These are phyloP conservation scores for Siniperca undulata DNA, from an alignment of 2,797 vertebrate genomes.

Conservation along the genomic window DNA sequence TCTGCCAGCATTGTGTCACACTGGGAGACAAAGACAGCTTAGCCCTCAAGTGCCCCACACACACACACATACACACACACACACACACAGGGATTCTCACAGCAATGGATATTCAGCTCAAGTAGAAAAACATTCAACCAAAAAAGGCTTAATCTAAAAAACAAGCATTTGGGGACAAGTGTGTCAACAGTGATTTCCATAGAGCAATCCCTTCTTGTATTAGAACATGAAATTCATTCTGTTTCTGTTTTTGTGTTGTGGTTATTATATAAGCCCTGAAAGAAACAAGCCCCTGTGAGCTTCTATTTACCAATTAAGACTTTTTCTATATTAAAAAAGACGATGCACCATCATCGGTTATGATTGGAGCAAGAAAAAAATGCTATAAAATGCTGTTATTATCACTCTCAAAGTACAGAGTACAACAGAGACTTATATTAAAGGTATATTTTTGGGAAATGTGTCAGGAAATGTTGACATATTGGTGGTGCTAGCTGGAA, in stretches of 20 bases:
- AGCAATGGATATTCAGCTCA: conserved; percentile 26
- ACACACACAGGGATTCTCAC: conserved; percentile 16
- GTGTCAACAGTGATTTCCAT: conserved; percentile 63
- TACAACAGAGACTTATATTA: conserved; percentile 12
- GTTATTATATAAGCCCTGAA: conserved; percentile 40
- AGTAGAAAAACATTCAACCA: conserved; percentile 42
- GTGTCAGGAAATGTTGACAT: neutral
- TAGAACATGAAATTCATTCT: conserved; percentile 44
- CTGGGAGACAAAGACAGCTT: conserved; percentile 39
- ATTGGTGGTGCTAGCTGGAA: neutral
- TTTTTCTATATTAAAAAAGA: conserved; percentile 23
- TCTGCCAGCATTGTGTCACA: conserved; percentile 41
- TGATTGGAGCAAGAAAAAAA: conserved; percentile 3
- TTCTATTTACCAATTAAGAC: conserved; percentile 33
- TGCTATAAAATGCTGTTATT: neutral
- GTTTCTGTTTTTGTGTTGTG: conserved; percentile 30
- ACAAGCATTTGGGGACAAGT: conserved; percentile 53
- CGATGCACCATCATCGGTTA: conserved; percentile 28
- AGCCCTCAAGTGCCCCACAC: conserved; percentile 18
- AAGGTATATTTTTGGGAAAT: neutral
- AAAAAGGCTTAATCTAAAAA: conserved; percentile 50
- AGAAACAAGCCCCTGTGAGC: conserved; percentile 31
- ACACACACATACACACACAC: conserved; percentile 31
- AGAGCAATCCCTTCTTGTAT: conserved; percentile 38
- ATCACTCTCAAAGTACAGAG: conserved; percentile 4